phyloP scores from a whole-genome alignment of 2,888 invertebrate genomes.

The Octonoba sinensis region DNA sequence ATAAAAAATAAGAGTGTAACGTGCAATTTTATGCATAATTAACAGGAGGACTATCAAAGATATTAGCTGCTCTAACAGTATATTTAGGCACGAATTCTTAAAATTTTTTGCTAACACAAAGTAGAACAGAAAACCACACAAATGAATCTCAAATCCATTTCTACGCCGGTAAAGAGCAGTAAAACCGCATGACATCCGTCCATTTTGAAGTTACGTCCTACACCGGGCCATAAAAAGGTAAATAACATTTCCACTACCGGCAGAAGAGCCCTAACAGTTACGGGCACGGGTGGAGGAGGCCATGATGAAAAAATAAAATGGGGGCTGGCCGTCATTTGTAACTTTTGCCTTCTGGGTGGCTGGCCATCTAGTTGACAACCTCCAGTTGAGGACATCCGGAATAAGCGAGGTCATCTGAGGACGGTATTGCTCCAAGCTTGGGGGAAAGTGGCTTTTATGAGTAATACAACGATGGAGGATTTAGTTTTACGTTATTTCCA shows the following conservation, averaged over 20 bases:
- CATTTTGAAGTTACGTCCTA: background rate
- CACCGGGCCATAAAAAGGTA: conserved; percentile 21
- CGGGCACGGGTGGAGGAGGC: background rate
- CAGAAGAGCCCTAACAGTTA: background rate
- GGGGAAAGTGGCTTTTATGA: no score
- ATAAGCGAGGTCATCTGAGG: conserved; percentile 19
- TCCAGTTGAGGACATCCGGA: conserved; percentile 14
- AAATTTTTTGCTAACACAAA: no score
- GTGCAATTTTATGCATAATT: no score
- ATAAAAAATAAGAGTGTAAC: no score
- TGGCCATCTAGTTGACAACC: conserved; percentile 42
- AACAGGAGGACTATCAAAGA: no score
- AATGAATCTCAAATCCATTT: background rate
- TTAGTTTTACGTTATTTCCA: no score
- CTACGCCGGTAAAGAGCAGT: background rate
- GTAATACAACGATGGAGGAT: no score
- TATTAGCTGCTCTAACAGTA: no score
- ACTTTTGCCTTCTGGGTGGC: conserved; percentile 54
- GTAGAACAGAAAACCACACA: no score
- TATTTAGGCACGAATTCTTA: no score
- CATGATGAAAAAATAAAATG: no score
- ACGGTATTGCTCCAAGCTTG: conserved; percentile 7
- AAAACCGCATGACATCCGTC: conserved; percentile 10
- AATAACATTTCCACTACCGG: conserved; percentile 14
- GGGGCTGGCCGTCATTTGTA: conserved; percentile 12